A percentile compares a stretch with the other conserved stretches of the same genome.
Conservation (phyloP, 2,113 vertebrate species). For the Sapajus apella region DNA sequence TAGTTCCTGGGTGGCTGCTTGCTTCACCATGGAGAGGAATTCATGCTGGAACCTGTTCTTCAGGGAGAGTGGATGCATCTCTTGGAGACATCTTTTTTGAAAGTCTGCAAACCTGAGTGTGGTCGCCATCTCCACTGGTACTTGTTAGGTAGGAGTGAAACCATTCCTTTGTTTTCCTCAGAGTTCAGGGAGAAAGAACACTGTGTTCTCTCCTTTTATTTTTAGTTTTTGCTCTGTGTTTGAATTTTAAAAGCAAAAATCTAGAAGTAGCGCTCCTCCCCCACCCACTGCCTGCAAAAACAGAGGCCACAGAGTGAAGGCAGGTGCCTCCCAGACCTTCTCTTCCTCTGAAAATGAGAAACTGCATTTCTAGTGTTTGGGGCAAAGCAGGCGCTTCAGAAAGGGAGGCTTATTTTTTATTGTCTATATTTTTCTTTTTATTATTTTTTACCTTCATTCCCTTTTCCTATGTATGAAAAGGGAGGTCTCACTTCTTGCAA, state of each 20-base stretch:
- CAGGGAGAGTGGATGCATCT: not conserved
- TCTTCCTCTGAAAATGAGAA: not conserved
- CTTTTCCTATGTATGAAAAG: too few relatives aligned
- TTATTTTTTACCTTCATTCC: too few relatives aligned
- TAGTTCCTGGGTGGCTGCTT: not conserved
- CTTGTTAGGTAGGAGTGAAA: not conserved
- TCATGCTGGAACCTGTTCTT: not conserved
- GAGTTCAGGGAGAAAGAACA: not conserved
- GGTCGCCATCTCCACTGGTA: too few relatives aligned
- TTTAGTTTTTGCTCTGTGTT: not conserved
- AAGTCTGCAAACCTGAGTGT: not conserved
- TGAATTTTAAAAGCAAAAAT: not conserved
- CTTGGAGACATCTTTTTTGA: not conserved
- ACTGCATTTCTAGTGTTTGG: not conserved
- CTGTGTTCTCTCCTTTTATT: not conserved
- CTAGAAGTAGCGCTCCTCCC: not conserved
- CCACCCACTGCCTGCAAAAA: too few relatives aligned
- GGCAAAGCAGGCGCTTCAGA: not conserved
- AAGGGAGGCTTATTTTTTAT: not conserved
- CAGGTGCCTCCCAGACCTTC: rapidly evolving
- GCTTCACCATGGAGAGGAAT: not conserved
- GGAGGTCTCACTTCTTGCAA: not conserved
- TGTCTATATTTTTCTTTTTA: too few relatives aligned
- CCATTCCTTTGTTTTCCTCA: not conserved
- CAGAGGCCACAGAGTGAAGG: not conserved